Evolutionary conservation across 2,113 vertebrate species (phyloP), one percentile per base, ranked within the genome.

Genomic region (Nothoprocta pentlandii): DNA sequence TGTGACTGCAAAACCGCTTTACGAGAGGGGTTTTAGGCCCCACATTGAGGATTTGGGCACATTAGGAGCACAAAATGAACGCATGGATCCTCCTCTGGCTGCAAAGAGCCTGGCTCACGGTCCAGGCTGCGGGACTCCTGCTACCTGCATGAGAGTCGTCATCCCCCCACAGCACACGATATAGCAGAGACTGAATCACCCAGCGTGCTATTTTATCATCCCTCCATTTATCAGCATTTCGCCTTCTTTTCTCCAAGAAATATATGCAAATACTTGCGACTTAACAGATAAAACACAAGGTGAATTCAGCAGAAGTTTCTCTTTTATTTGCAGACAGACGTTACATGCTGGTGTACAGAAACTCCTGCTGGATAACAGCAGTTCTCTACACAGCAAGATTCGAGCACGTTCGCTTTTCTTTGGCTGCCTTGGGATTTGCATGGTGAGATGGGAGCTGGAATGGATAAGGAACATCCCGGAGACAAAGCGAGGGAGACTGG

Each of bases 281-380:
- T 53, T n/a, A 53, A 67, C 0, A 2, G 47, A 20, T 41, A 73
- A 96, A 91, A 68, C 74, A 51, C 47, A 86, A 74, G 56, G 64
- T 47, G 73, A 68, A 21, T 49, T 16, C 46, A 59, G 59, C 23
- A 46, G 63, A 70, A 91, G 58, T 82, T 79, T 59, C 56, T 46
- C 12, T 94, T 90, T 90, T 85, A 87, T 92, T 92, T 63, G 88
- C 32, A 81, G 79, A 56, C 79, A 39, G 67, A 59, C 80, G 68
- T 82, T 82, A 46, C 87, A 17, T 6, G 47, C 51, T 91, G 63
- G 49, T 12, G 28, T 39, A 88, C 11, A 14, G 79, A 90, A 93
- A 93, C 44, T 87, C 46, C 73, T 63, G 88, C 71, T 58, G 85
- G 34, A 71, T 69, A 49, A 90, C 77, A 84, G 61, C 49, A 69